Evolutionary conservation across 2,797 vertebrate genomes (phyloP).

Genomic region (Takifugu rubripes): DNA sequence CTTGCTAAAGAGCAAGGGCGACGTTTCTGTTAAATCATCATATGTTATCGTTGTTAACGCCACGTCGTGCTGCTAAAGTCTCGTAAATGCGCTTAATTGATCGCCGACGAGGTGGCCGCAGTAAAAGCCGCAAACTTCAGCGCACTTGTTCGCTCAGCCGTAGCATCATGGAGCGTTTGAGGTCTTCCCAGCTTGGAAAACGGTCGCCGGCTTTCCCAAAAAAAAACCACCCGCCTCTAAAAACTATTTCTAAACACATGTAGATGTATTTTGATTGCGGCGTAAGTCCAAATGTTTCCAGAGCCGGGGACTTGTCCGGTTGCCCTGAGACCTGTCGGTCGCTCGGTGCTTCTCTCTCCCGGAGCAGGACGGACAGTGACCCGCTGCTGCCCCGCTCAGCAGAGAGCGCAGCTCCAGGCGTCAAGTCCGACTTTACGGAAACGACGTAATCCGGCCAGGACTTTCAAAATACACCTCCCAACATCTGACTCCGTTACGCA

Average conservation of each 20-base stretch:
- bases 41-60: no score
- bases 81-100: no score
- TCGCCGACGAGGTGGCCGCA: no score
- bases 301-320: no score
- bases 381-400: slow-evolving; percentile 9
- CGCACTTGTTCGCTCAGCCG: slow-evolving; percentile 25
- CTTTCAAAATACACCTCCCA: slow-evolving; percentile 43
- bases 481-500: not conserved
- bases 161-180: not conserved
- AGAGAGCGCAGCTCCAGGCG: slow-evolving; percentile 12
- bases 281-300: no score
- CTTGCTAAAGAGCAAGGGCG: not conserved
- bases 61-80: no score
- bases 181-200: not conserved
- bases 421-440: not conserved
- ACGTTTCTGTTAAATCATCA: not conserved
- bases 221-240: no score
- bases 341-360: slow-evolving; percentile 6
- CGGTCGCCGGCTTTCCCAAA: not conserved
- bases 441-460: fast-evolving
- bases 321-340: not conserved
- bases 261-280: no score
- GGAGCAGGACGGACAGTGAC: slow-evolving; percentile 33
- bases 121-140: slow-evolving; percentile 32
- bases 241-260: no score